Base-by-base conservation (phyloP, 2,113 vertebrate genomes). In the Sylvietta virens region DNA sequence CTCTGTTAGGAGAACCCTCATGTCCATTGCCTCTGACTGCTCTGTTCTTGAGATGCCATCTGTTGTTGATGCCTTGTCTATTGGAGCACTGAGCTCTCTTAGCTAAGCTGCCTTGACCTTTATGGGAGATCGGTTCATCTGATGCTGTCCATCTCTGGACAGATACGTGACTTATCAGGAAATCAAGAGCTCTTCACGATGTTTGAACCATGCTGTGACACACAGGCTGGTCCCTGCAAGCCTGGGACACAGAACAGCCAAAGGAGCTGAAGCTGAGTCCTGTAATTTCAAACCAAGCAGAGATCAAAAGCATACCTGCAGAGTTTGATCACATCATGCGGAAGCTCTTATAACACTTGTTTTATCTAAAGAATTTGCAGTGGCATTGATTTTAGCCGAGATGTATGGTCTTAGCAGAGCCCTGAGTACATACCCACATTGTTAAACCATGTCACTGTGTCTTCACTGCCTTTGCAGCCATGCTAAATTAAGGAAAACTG, bases 81-180 rank as follows among this genome's bases (percentile, higher is more conserved):
- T 26, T 4, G 42, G 64, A 35, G 24, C 15, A 27, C 61, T 60
- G 53, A 86, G 42, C 62, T 65, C 45, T 61, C 53, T 42, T 17
- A 50, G 79, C 48, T 76, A 95, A 82, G 44, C 70, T 82, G 50
- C 70, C 35, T 40, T 61, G 66, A 80, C 47, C 67, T 95, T 88
- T 66, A 33, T 6, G 33, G 42, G 40, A 92, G 76, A 70, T 64
- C 27, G 66, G 39, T n/a, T 91, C 44, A 70, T 50, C 67, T 83
- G 85, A 86, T 2, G 2, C 47, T 56, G 51, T 40, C 74, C 33
- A 23, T 66, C 64, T 90, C 60, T 77, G 71, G n/a, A 78, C 56
- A 71, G 39, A 20, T 47, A 91, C 0, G 0, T 69, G 50, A 86
- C 82, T 74, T 45, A 70, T 56, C 31, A 60, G 65, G 81, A 92